Conservation (phyloP, 2,888 invertebrate species). For the Tipula vernalis region DNA sequence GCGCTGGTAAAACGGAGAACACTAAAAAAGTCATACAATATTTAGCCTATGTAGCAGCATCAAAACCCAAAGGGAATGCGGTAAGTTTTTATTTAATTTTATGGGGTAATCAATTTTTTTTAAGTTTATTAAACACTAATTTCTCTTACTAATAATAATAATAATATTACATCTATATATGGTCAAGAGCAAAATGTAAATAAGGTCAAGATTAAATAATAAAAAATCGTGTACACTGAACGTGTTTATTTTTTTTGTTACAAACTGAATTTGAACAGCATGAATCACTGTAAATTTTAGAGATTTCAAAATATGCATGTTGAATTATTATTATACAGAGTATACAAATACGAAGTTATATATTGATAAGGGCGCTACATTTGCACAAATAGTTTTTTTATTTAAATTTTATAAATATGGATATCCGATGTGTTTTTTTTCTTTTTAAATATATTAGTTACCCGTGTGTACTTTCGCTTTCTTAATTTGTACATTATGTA, state of each 20-base stretch:
- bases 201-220: neutral
- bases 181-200: slow-evolving; percentile 4
- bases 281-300: neutral
- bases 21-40: slow-evolving; percentile 99
- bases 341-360: neutral
- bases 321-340: neutral
- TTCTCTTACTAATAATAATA: neutral
- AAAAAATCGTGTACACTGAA: neutral
- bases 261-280: neutral
- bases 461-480: neutral
- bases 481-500: neutral
- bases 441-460: neutral
- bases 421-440: neutral
- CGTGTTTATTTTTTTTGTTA: neutral
- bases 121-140: neutral
- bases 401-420: neutral
- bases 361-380: neutral
- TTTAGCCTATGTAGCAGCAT: slow-evolving; percentile 97
- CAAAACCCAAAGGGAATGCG: slow-evolving; percentile 85
- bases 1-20: slow-evolving; percentile 99
- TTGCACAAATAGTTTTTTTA: neutral
- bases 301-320: neutral
- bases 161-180: neutral
- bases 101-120: neutral
- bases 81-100: slow-evolving; percentile 43